Evolutionary conservation across 2,113 vertebrate genomes (phyloP).

Genomic region (Malurus elegans): DNA sequence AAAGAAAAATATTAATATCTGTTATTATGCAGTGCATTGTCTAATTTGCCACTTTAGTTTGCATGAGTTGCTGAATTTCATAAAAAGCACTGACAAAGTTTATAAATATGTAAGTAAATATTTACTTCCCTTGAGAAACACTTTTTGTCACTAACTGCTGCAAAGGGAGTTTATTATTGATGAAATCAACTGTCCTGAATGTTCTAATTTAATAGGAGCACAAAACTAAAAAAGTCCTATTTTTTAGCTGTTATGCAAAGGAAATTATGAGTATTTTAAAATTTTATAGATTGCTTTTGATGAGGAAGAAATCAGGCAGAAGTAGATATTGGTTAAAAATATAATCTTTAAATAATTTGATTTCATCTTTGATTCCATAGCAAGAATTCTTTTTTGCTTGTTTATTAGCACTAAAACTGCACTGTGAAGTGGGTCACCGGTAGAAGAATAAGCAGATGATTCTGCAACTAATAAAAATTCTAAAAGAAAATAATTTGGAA

Average conservation of each 20-base stretch:
- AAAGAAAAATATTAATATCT: background rate
- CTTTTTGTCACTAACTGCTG: slow-evolving; percentile 15
- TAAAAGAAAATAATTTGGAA: background rate
- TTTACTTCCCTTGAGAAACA: slow-evolving; percentile 5
- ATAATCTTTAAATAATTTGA: background rate
- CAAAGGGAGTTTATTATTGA: slow-evolving; percentile 26
- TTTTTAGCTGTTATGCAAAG: background rate
- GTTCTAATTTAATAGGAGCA: background rate
- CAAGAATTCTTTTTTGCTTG: background rate
- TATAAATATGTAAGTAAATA: slow-evolving; percentile 28
- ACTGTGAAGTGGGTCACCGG: background rate
- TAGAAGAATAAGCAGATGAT: background rate
- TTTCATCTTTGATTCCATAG: background rate
- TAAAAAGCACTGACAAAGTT: slow-evolving; percentile 1
- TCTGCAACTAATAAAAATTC: background rate
- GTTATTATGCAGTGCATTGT: background rate
- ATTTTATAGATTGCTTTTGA: background rate
- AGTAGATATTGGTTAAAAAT: background rate
- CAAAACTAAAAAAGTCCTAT: background rate
- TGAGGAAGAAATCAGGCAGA: background rate
- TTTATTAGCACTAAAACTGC: background rate
- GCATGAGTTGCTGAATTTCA: background rate
- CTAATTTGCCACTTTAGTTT: background rate
- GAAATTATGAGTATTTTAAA: background rate
- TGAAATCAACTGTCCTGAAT: background rate